Evolutionary conservation across 2,797 vertebrate genomes (phyloP), one percentile per base, ranked within the genome.

Genomic region (Sus cebifrons): DNA sequence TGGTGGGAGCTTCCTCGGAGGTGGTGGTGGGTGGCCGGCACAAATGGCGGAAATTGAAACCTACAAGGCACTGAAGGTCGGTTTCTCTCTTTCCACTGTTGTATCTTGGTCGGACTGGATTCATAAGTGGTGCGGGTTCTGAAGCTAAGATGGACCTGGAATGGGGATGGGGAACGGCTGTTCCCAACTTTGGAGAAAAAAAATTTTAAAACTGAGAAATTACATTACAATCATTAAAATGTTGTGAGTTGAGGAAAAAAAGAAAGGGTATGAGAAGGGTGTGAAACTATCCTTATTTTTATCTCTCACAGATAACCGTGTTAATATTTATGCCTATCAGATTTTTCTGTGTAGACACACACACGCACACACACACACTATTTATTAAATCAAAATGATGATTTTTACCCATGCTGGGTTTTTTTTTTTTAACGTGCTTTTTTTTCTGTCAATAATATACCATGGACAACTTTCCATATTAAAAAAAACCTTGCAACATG

Each of bases 381-480:
- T 83, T 65, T 88, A 90, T 68, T 78, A 91, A 87, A 60, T 58
- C 44, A 87, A 75, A 94, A 52, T 96, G n/a, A 71, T 81, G 49
- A 71, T 87, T 94, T 85, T 85, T 93, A 60, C 65, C 23, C 21
- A 14, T 68, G 75, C 7, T 94, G 52, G 36, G 36, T 49, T 49
- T 49, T 14, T 49, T 49, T 14, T 91, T 91, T 91, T 83, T 74
- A 91, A 86, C 79, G 15, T 93, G 27, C 3, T 86, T 23, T 91
- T 89, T 89, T 68, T 40, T 56, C 64, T 79, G 82, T 91, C 27
- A 84, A 49, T 94, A 84, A 78, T 92, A 36, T 49, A 71, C 93
- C 20, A 71, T 54, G 36, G 60, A 44, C 5, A 40, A 4, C 32
- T 84, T 87, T 87, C 32, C 54, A 32, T 92, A 87, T 86, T 93